These are phyloP conservation scores for Deilephila elpenor DNA, from an alignment of 2,888 invertebrate species.

Conservation along the genomic window DNA sequence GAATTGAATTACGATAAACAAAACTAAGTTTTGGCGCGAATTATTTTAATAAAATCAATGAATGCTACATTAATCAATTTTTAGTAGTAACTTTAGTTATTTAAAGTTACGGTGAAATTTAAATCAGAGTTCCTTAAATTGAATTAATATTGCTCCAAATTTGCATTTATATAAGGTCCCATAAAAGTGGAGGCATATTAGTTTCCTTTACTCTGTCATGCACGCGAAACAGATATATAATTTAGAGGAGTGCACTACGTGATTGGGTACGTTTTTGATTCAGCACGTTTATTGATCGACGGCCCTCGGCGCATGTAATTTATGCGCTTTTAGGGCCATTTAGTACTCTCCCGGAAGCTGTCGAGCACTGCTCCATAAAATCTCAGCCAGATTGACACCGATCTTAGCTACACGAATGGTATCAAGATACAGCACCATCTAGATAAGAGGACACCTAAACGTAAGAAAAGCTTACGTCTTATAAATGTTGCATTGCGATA, in stretches of 20 bases:
- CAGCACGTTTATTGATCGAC: not conserved
- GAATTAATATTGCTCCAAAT: too few relatives aligned
- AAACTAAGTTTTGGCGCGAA: too few relatives aligned
- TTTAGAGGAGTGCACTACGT: not conserved
- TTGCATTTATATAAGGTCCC: too few relatives aligned
- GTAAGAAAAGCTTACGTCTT: not conserved
- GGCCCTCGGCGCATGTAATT: conserved; percentile 1
- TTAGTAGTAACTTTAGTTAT: too few relatives aligned
- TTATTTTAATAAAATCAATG: too few relatives aligned
- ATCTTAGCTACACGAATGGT: not conserved
- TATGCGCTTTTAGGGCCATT: conserved; percentile 2
- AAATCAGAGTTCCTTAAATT: too few relatives aligned
- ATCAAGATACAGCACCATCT: not conserved
- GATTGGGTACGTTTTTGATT: not conserved
- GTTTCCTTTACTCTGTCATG: too few relatives aligned
- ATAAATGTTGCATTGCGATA: conserved; percentile 3
- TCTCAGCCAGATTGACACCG: not conserved
- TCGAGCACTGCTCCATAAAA: not conserved
- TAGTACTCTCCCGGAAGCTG: not conserved
- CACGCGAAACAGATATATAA: not conserved
- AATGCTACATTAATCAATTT: too few relatives aligned
- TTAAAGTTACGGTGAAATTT: too few relatives aligned
- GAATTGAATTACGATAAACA: too few relatives aligned
- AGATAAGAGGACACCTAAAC: not conserved
- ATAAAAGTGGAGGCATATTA: too few relatives aligned